phyloP scores from a whole-genome alignment of 2,113 vertebrate genomes.

The Peromyscus californicus region DNA sequence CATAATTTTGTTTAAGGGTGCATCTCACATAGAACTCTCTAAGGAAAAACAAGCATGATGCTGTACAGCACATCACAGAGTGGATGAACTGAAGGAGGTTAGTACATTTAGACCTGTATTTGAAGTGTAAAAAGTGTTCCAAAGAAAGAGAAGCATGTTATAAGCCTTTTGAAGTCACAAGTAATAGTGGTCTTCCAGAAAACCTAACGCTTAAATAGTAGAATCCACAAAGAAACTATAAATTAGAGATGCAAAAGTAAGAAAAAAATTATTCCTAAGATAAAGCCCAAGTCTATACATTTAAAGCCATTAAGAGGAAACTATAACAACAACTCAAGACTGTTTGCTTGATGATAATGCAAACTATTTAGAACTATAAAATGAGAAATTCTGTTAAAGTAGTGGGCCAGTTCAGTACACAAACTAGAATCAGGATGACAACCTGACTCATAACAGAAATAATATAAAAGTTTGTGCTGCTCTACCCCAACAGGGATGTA shows the following conservation, averaged over 20 bases:
- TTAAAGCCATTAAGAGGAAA: neutral
- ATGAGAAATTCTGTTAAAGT: neutral
- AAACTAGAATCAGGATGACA: neutral
- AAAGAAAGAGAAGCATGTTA: neutral
- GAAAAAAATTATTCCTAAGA: neutral
- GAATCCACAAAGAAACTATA: neutral
- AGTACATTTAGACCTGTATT: neutral
- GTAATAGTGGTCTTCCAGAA: neutral
- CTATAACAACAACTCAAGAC: neutral
- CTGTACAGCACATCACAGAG: neutral
- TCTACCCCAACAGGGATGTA: neutral
- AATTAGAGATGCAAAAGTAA: neutral
- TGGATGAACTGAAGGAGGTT: neutral
- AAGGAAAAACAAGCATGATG: neutral
- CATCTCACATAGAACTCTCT: neutral
- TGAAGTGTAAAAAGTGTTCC: neutral
- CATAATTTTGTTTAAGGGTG: too few species aligned
- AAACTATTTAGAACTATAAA: neutral
- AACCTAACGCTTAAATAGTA: neutral
- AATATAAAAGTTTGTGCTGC: neutral
- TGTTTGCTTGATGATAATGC: neutral
- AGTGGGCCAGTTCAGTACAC: neutral
- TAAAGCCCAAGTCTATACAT: neutral
- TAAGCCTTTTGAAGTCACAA: neutral
- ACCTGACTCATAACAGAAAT: neutral